A percentile compares a stretch with the other conserved stretches of the same genome.
phyloP scores from a whole-genome alignment of 2,888 invertebrate genomes.

The Xestia sexstrigata region DNA sequence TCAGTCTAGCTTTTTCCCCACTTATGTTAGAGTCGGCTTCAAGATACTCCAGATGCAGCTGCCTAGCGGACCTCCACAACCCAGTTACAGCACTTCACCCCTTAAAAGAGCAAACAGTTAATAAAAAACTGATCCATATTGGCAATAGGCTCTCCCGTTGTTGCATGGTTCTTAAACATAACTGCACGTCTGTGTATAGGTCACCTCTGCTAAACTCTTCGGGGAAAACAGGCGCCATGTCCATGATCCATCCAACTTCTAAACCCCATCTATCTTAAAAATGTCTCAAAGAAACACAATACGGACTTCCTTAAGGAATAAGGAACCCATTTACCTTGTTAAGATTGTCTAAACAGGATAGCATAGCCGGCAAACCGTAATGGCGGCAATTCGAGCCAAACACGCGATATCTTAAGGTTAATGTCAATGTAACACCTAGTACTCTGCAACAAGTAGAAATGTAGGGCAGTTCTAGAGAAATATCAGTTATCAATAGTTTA shows the following conservation, averaged over 20 bases:
- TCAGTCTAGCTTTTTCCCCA: too few species aligned
- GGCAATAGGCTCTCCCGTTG: neutral
- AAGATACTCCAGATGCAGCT: neutral
- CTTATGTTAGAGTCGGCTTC: too few species aligned
- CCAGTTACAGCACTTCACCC: neutral
- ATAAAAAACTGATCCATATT: neutral
- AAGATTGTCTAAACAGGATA: conserved; percentile 63
- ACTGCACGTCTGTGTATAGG: neutral
- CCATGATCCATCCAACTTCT: neutral
- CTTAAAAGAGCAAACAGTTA: too few species aligned
- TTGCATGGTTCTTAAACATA: neutral
- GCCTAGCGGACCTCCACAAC: too few species aligned
- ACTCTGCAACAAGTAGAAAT: neutral
- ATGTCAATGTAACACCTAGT: conserved; percentile 51
- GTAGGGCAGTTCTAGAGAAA: conserved; percentile 11
- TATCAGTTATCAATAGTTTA: conserved; percentile 4
- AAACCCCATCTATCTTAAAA: neutral
- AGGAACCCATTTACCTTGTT: conserved; percentile 51
- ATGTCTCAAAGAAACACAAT: neutral
- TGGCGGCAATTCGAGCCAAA: conserved; percentile 13
- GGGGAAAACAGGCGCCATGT: neutral
- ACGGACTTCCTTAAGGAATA: conserved; percentile 44
- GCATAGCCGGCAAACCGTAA: conserved; percentile 18
- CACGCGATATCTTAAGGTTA: conserved; percentile 64
- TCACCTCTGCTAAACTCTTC: neutral